These are phyloP conservation scores for Ctenopoma kingsleyae DNA, from an alignment of 2,797 vertebrate genomes.

Conservation along the genomic window DNA sequence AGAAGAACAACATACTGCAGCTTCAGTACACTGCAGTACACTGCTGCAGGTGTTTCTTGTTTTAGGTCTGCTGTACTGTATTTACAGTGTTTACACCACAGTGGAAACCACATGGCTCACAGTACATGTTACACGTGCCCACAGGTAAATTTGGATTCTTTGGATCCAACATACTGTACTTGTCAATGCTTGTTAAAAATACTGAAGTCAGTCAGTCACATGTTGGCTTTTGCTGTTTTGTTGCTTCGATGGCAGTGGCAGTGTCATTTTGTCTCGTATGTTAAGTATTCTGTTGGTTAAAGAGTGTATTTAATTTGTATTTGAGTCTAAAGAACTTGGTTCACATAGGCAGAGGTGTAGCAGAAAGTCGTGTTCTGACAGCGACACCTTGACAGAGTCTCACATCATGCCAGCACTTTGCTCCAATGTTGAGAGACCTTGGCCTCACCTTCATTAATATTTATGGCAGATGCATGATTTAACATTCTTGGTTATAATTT, in stretches of 20 bases:
- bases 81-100: conserved; percentile 2
- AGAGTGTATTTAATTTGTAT: background rate
- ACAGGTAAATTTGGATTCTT: too few relatives aligned
- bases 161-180: background rate
- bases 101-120: background rate
- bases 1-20: conserved; percentile 33
- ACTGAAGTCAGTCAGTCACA: background rate
- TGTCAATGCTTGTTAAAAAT: background rate
- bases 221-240: too few relatives aligned
- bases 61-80: background rate
- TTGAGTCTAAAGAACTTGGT: background rate
- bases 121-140: background rate
- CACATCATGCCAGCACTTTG: too few relatives aligned
- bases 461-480: too few relatives aligned
- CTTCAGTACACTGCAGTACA: conserved; percentile 30
- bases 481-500: background rate
- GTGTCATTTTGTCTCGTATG: background rate
- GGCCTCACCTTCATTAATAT: background rate
- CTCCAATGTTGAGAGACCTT: background rate
- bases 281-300: background rate
- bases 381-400: too few relatives aligned
- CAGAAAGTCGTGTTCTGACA: background rate
- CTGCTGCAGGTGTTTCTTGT: background rate
- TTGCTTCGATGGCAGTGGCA: background rate
- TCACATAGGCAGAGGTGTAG: background rate